Conservation (phyloP, 2,888 invertebrate genomes). For the Synanthedon myopaeformis region DNA sequence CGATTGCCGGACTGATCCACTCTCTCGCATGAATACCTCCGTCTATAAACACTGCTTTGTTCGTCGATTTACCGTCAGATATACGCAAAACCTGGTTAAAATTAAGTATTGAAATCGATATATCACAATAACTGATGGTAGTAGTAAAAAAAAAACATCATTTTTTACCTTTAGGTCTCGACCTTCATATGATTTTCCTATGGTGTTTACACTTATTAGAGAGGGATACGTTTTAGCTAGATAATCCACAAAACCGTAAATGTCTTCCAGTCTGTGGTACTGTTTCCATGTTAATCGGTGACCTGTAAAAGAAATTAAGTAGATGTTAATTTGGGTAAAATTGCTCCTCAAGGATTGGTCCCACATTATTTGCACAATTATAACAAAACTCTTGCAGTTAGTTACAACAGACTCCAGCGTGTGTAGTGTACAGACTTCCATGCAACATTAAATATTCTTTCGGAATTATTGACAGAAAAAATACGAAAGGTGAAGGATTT, state of each 20-base stretch:
- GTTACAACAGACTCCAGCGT: constrained; percentile 9
- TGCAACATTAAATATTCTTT: constrained; percentile 8
- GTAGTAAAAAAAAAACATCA: neutral
- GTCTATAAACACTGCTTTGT: constrained; percentile 81
- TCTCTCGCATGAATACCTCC: constrained; percentile 92
- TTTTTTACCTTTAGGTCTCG: constrained; percentile 75
- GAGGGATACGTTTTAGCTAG: constrained; percentile 81
- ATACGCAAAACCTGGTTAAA: constrained; percentile 64
- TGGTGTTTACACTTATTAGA: constrained; percentile 77
- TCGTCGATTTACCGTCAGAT: constrained; percentile 75
- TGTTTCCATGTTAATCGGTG: constrained; percentile 81
- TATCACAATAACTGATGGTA: constrained; percentile 4
- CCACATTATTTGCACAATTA: neutral
- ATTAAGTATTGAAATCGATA: neutral
- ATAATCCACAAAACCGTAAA: constrained; percentile 82
- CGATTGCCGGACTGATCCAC: constrained; percentile 89
- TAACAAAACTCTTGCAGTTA: constrained; percentile 10
- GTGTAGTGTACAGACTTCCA: neutral
- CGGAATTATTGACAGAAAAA: constrained; percentile 10
- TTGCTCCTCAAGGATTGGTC: neutral
- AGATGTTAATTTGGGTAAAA: constrained; percentile 1
- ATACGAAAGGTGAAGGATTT: constrained; percentile 7
- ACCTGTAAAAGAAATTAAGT: constrained; percentile 25
- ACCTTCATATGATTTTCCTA: constrained; percentile 82
- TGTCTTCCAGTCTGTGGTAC: constrained; percentile 82